Base-by-base conservation (phyloP, 2,888 invertebrate species). In the Tortrix viridana region DNA sequence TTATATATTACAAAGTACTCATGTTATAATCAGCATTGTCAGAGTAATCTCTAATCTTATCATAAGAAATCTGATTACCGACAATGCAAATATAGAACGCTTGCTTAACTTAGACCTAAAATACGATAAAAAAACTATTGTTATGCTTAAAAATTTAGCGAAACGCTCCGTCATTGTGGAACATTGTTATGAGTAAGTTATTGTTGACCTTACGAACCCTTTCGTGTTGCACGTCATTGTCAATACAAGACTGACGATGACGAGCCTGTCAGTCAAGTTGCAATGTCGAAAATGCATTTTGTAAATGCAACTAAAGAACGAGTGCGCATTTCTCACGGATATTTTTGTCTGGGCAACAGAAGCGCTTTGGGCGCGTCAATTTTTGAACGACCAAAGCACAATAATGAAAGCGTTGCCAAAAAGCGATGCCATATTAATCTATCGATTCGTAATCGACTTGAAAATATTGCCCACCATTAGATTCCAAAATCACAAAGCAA, bases 201-300 rank as follows among this genome's bases (percentile, higher is more conserved):
- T 79, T 81, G 75, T 79, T 81, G 80, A 80, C 81, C 77, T 70
- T 66, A 73, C 63, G 69, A 69, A 80, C 81, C 84, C 82, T 76
- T 80, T 76, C 68, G 65, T 68, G 67, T 72, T 70, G 37, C 52
- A 57, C 66, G 58, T 59, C 66, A 67, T 73, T 72, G 72, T 69
- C 55, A 71, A 70, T 75, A 81, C 82, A 85, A 82, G 71, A 73
- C 64, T 72, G 68, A 78, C 41, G 53, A 22, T 48, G 63, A 63
- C 41, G 58, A 53, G 48, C 52, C 60, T 55, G 63, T 63, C 58
- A 63, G 53, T 63, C 63, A 63, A 78, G 78, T 84, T 81, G 83
- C 80, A 80, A 76, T 62, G 67, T 58, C 64, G 71, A 72, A 80
- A 84, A 82, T 82, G 81, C 79, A 80, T 68, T 78, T 82, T 74